Base-by-base conservation (phyloP, 2,888 invertebrate genomes). In the Heteromurus nitidus region DNA sequence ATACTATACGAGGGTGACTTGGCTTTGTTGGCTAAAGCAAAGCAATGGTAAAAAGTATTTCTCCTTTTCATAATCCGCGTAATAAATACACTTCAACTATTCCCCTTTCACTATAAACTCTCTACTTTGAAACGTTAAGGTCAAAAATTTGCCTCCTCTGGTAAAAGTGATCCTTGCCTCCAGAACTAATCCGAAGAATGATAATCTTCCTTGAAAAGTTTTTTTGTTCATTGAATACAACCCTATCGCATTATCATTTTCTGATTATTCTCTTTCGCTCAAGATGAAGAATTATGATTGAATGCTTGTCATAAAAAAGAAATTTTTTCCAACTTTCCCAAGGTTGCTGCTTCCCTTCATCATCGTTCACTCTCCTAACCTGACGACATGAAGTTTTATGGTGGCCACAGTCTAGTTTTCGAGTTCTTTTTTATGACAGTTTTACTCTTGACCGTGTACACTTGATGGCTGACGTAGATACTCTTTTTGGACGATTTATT, bases 151-250 rank as follows among this genome's bases (percentile, higher is more conserved):
- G 36, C 7, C 36, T 36, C 36, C 13, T 13, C 7, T 9, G 36
- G 13, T 5, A 36, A 36, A 36, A 36, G 13, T 9, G 13, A 36
- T 5, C 13, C 36, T 36, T n/a, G n/a, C 11, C 16, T 16, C n/a
- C 47, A 47, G n/a, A 47, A 47, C n/a, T 47, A 47, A 47, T 47
- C 47, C n/a, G n/a, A n/a, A n/a, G n/a, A 5, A 47, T 47, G 47
- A 47, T 47, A n/a, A 47, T 47, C n/a, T n/a, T n/a, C n/a, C n/a
- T n/a, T n/a, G n/a, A 47, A 47, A 47, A 47, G 11, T 47, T 47
- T 36, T 36, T 36, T 36, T 36, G 5, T 36, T 13, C 13, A 9
- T 13, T 36, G 13, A 13, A 36, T n/a, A n/a, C n/a, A n/a, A n/a
- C n/a, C n/a, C n/a, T n/a, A n/a, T n/a, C n/a, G n/a, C n/a, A n/a